These are phyloP conservation scores for Drosophila parthenogenetica DNA, from an alignment of 2,888 invertebrate genomes.

Conservation along the genomic window DNA sequence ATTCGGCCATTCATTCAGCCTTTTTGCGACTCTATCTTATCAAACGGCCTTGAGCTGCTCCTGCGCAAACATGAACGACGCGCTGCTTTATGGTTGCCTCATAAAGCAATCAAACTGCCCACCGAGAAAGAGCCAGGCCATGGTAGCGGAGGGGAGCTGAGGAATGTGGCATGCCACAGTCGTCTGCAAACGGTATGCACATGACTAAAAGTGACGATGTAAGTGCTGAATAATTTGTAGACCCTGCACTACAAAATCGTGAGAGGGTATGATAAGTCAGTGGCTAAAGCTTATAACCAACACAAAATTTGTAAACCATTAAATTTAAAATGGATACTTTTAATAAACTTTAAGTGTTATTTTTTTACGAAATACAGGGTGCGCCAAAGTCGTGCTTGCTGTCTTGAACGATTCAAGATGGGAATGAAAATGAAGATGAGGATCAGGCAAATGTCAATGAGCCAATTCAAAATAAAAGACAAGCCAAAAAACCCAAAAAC, in stretches of 20 bases:
- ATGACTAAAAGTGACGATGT: conserved; percentile 44
- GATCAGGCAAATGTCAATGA: conserved; percentile 59
- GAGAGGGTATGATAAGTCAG: not conserved
- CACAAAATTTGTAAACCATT: too few species aligned
- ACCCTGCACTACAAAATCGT: not conserved
- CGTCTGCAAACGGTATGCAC: conserved; percentile 33
- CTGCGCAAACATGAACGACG: conserved; percentile 26
- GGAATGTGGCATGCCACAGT: conserved; percentile 29
- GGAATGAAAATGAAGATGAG: conserved; percentile 12
- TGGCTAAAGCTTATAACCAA: too few species aligned
- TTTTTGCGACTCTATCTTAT: conserved; percentile 55
- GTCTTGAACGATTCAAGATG: not conserved
- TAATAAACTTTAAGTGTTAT: too few species aligned
- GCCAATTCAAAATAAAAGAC: conserved; percentile 52
- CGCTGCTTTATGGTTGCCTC: conserved; percentile 27
- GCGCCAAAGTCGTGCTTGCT: not conserved
- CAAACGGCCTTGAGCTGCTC: conserved; percentile 63
- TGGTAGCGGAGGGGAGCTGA: not conserved
- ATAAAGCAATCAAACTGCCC: conserved; percentile 35
- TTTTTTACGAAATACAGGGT: not conserved
- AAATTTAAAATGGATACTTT: too few species aligned
- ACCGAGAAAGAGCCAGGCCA: not conserved
- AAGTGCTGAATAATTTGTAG: conserved; percentile 2
- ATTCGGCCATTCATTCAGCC: conserved; percentile 8
- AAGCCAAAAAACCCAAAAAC: conserved; percentile 38